A percentile compares a stretch with the other conserved stretches of the same genome.
These are phyloP conservation scores for Sterna hirundo DNA, from an alignment of 2,113 vertebrate species.

Conservation along the genomic window DNA sequence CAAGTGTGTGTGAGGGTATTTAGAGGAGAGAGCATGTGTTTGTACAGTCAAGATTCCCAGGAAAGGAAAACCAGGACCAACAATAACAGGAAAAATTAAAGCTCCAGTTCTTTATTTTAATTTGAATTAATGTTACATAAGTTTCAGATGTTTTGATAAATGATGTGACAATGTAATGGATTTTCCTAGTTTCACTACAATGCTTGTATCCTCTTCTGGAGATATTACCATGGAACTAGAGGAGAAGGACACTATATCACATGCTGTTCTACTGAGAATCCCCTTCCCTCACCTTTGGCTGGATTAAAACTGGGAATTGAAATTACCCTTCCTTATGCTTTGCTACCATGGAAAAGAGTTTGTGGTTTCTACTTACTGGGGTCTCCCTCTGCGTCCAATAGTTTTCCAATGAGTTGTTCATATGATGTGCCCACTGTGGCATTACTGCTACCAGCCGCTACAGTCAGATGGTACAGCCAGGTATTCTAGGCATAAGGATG, in stretches of 20 bases:
- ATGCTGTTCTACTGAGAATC: neutral
- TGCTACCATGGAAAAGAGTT: neutral
- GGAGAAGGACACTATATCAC: neutral
- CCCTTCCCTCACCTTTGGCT: neutral
- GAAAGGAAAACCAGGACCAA: neutral
- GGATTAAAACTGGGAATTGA: neutral
- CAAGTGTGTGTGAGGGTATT: neutral
- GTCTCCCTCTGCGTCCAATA: constrained; percentile 85
- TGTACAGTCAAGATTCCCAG: neutral
- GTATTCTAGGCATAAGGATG: constrained; percentile 74
- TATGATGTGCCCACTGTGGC: constrained; percentile 84
- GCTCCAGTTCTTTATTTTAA: neutral
- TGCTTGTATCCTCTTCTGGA: neutral
- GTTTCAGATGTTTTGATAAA: neutral
- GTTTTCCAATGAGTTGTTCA: constrained; percentile 84
- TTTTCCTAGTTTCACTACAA: neutral
- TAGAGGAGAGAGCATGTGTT: neutral
- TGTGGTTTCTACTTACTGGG: constrained; percentile 73
- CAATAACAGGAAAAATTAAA: neutral
- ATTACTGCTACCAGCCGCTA: constrained; percentile 80
- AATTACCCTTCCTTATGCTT: neutral
- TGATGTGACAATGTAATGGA: neutral
- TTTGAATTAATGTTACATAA: neutral
- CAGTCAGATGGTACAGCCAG: constrained; percentile 87
- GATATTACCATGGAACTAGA: neutral